Conservation (phyloP, 2,113 vertebrate genomes). For the Lipotes vexillifer region DNA sequence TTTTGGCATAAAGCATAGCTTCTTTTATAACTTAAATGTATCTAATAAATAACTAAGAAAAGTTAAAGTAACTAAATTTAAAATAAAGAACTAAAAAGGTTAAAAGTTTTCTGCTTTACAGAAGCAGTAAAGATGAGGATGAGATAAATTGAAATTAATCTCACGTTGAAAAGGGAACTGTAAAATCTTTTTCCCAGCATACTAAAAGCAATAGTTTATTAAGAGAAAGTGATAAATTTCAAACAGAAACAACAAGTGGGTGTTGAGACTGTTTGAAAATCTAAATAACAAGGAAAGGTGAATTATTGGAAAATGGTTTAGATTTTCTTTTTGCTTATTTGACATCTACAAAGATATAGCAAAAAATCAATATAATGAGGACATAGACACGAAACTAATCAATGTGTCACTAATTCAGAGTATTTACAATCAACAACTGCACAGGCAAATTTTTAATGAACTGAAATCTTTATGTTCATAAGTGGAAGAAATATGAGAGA, state of each 20-base stretch:
- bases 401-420: neutral
- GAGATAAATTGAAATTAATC: neutral
- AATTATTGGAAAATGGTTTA: neutral
- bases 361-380: neutral
- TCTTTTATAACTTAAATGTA: neutral
- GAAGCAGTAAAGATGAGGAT: neutral
- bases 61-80: neutral
- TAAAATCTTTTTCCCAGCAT: neutral
- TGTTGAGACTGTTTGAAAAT: neutral
- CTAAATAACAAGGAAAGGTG: neutral
- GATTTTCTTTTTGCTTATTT: conserved; percentile 6
- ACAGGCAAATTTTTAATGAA: neutral
- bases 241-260: neutral
- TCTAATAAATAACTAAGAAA: neutral
- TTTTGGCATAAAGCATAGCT: neutral
- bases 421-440: neutral
- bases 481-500: neutral
- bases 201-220: neutral
- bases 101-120: neutral
- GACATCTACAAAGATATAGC: neutral
- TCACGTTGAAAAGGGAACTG: neutral
- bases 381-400: neutral
- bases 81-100: neutral
- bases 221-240: neutral
- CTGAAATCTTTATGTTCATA: neutral